Base-by-base conservation (phyloP, 2,113 vertebrate species). In the Brachypodius melanocephalos region DNA sequence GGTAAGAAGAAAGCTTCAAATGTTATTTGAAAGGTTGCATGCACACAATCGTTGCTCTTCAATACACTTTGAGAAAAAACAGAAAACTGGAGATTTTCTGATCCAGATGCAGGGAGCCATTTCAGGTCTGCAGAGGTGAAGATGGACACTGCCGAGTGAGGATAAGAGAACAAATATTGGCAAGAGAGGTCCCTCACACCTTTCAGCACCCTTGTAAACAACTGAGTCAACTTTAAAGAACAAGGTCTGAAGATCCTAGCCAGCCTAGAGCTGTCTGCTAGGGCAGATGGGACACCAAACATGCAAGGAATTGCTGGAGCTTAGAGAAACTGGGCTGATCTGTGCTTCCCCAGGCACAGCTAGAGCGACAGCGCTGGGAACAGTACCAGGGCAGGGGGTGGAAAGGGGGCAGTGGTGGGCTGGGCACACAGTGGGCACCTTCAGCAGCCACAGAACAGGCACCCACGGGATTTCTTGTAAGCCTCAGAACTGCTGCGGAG, bases 1-100 rank as follows among this genome's bases (percentile, higher is more conserved):
- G 32, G 42, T 43, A 77, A 85, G 42, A 87, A 81, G 59, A 93
- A 80, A 93, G 69, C 32, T 46, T 31, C 17, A 89, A 95, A 87
- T 0, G 0, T 55, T 71, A 51, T 78, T 68, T 75, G 83, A 90
- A 95, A 78, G 40, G 34, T 48, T 87, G 31, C 22, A 28, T 63
- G n/a, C 1, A 1, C 34, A 34, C 24, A 73, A 40, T 65, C 40
- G 91, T 91, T 89, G 31, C 18, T 86, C 5, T 21, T 86, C 79
- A 63, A 43, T 18, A 68, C 12, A 16, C 57, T 83, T 66, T 31
- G 73, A 95, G 73, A 75, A 82, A 90, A 88, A 89, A 0, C 43
- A 90, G 72, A 95, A 92, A 84, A 87, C 2, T 2, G 1, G 5
- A 38, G 21, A n/a, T 92, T 80, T 82, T 80, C 89, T 81, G 61